Evolutionary conservation across 2,113 vertebrate species (phyloP), one percentile per base, ranked within the genome.

Genomic region (Silurus meridionalis): DNA sequence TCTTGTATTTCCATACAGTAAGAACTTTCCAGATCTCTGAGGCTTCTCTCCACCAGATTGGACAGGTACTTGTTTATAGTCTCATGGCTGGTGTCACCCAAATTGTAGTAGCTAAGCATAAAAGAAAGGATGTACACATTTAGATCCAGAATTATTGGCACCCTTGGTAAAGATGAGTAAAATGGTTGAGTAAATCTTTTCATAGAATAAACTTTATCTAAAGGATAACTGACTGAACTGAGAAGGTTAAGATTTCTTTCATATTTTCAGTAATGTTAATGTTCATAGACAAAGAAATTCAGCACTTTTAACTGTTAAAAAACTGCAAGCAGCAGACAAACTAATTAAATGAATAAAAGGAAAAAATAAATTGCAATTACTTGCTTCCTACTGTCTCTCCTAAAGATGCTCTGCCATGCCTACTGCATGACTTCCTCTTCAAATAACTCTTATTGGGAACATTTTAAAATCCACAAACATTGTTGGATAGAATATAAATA

Each of bases 41-140:
- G 95, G 85, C 96, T 96, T 88, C 92, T 96, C 93, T 97, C 97
- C 91, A 99, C 97, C 89, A 99, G 94, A 90, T 63, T 95, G 10
- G 98, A 99, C 87, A 99, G 95, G 92, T 94, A 99, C 85, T 95
- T 98, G 93, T 99, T 99, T 84, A 99, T 93, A 79, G 95, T 95
- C 89, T 98, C 96, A 84, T 98, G 96, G 93, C 93, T 96, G 92
- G 96, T 91, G 92, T 98, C 97, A 84, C 96, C 97, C 80, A 99
- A 93, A 89, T 89, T 97, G 94, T 99, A 99, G 93, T 99, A 99
- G 91, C 98, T 99, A 21, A 82, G 25, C 50, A 87, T 88, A 85
- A 23, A 91, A 91, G 1, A 48, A 75, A 23, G 72, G 3, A 72
- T 50, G 46, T 8, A 37, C 15, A 69, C 15, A 69, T 15, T 63